A percentile compares a stretch with the other conserved stretches of the same genome.
These are phyloP conservation scores for Malurus melanocephalus DNA, from an alignment of 2,113 vertebrate species.

Conservation along the genomic window DNA sequence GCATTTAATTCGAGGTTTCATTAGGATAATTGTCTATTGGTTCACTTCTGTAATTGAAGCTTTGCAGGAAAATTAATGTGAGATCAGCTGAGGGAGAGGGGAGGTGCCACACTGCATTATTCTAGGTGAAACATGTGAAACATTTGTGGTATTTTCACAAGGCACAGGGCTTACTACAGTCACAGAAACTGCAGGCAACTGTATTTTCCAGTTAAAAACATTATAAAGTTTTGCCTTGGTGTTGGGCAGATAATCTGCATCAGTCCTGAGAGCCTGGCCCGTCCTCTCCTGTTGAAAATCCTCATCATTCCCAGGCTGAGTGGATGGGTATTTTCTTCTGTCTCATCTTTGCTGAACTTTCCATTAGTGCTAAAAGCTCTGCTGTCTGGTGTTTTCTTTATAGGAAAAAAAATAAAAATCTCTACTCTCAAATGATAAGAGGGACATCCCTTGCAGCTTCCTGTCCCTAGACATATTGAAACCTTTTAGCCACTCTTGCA, in stretches of 20 bases:
- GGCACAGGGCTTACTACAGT: not conserved
- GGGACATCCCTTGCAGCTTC: not conserved
- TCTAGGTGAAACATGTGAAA: not conserved
- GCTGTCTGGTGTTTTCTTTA: conserved; percentile 2
- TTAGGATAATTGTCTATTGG: conserved; percentile 48
- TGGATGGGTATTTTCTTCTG: not conserved
- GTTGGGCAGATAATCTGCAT: not conserved
- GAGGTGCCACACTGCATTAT: not conserved
- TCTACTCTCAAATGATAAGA: conserved; percentile 4
- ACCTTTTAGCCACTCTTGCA: conserved; percentile 15
- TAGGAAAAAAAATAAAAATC: not conserved
- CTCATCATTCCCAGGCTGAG: not conserved
- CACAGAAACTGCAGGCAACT: not conserved
- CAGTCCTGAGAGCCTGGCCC: not conserved
- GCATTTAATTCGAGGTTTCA: conserved; percentile 56
- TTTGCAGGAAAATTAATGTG: conserved; percentile 44
- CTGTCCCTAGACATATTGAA: not conserved
- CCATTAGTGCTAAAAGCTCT: conserved; percentile 46
- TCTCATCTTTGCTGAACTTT: conserved; percentile 1
- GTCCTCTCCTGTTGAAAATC: not conserved
- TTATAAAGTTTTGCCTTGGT: not conserved
- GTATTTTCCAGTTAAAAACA: not conserved
- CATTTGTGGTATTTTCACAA: not conserved
- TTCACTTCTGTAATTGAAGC: conserved; percentile 53
- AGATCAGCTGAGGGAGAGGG: not conserved